These are phyloP conservation scores for Condylura cristata DNA, from an alignment of 2,113 vertebrate genomes.

Conservation along the genomic window DNA sequence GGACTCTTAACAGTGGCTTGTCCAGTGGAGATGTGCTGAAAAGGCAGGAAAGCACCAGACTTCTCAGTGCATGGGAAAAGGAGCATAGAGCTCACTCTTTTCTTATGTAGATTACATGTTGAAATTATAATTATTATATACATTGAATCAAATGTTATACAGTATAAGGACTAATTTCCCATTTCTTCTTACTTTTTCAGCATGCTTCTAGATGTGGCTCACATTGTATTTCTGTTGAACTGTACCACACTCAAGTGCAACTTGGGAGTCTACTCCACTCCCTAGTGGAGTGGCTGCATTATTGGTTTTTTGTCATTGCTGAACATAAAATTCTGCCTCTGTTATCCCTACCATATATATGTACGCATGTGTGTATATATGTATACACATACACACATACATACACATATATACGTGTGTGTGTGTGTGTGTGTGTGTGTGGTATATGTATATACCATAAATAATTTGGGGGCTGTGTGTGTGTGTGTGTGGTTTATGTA, in stretches of 20 bases:
- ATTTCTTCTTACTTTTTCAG: not conserved
- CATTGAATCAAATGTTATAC: not conserved
- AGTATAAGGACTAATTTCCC: conserved; percentile 9
- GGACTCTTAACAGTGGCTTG: not conserved
- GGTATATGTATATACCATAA: too few species aligned
- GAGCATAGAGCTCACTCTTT: not conserved
- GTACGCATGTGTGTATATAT: too few species aligned
- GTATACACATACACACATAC: too few species aligned
- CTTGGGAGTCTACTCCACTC: not conserved
- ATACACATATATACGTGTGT: too few species aligned
- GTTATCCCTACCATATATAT: not conserved
- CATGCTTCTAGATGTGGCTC: not conserved
- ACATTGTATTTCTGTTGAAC: not conserved
- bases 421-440: too few species aligned
- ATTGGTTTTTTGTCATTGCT: not conserved
- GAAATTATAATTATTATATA: not conserved
- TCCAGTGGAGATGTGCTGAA: not conserved
- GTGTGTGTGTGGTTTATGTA: too few species aligned
- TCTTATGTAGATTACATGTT: not conserved
- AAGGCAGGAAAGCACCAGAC: not conserved
- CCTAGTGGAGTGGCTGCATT: not conserved
- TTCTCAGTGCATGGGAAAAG: not conserved
- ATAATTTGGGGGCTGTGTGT: too few species aligned
- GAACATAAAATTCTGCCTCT: conserved; percentile 5
- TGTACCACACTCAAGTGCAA: not conserved